Conservation (phyloP, 2,113 vertebrate genomes). For the Dipodomys merriami region DNA sequence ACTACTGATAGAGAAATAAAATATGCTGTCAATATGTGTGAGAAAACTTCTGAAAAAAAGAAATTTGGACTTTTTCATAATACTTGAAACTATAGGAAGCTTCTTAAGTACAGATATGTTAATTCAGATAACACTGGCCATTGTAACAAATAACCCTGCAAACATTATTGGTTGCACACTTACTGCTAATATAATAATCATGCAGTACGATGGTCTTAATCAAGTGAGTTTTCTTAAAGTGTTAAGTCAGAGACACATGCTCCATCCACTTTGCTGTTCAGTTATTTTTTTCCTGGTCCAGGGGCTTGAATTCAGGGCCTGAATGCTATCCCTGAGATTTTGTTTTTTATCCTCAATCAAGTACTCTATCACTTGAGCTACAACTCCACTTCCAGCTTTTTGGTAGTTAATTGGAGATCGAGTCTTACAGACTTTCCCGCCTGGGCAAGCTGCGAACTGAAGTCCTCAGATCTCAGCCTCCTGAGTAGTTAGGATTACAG, state of each 20-base stretch:
- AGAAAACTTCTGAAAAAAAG: neutral
- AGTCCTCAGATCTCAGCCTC: too few relatives aligned
- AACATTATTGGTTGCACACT: neutral
- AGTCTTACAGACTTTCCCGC: too few relatives aligned
- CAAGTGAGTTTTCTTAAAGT: neutral
- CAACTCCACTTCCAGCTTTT: too few relatives aligned
- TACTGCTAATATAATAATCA: neutral
- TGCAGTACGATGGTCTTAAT: neutral
- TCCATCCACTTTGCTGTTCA: constrained; percentile 14
- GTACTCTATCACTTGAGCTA: too few relatives aligned
- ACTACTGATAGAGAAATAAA: neutral
- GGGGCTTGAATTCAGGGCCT: too few relatives aligned
- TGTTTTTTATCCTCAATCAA: too few relatives aligned
- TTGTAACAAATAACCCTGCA: constrained; percentile 1
- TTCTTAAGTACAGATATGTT: constrained; percentile 13
- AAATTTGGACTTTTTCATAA: neutral
- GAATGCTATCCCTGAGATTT: too few relatives aligned
- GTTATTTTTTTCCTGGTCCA: too few relatives aligned
- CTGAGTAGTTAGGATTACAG: too few relatives aligned
- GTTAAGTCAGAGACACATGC: neutral
- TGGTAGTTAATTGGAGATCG: too few relatives aligned
- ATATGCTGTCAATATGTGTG: neutral
- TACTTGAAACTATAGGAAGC: neutral
- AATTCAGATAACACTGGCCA: constrained; percentile 28
- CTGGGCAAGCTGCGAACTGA: too few relatives aligned